These are phyloP conservation scores for Carabus problematicus DNA, from an alignment of 2,888 invertebrate species.

Conservation along the genomic window DNA sequence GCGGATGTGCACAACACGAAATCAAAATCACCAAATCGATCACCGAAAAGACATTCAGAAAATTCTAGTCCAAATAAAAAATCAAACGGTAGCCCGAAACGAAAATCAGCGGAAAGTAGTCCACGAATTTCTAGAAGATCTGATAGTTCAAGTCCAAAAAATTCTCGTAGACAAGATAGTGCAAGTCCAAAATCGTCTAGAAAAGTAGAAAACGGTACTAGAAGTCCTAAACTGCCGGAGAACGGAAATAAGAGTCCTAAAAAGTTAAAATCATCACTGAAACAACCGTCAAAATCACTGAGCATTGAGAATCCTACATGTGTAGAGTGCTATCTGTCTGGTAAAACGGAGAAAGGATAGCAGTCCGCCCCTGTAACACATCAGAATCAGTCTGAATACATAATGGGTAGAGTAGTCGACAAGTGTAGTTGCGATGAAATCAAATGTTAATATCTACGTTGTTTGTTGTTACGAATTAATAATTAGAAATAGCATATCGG, in stretches of 20 bases:
- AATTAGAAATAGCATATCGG: slow-evolving; percentile 42
- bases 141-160: slow-evolving; percentile 44
- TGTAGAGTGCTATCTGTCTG: slow-evolving; percentile 75
- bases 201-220: slow-evolving; percentile 41
- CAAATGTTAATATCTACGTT: slow-evolving; percentile 50
- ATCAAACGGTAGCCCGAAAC: slow-evolving; percentile 42
- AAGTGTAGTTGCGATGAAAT: slow-evolving; percentile 54
- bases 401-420: slow-evolving; percentile 44
- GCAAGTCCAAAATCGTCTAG: slow-evolving; percentile 46
- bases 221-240: slow-evolving; percentile 39
- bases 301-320: slow-evolving; percentile 75
- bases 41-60: slow-evolving; percentile 50
- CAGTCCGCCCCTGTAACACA: slow-evolving; percentile 48
- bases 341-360: slow-evolving; percentile 62
- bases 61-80: slow-evolving; percentile 46
- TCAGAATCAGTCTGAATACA: slow-evolving; percentile 42
- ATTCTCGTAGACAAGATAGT: slow-evolving; percentile 47
- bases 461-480: slow-evolving; percentile 38
- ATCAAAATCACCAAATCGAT: slow-evolving; percentile 52
- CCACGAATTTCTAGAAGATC: slow-evolving; percentile 27
- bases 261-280: slow-evolving; percentile 53
- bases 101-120: slow-evolving; percentile 31
- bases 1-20: slow-evolving; percentile 55
- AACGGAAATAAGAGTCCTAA: slow-evolving; percentile 41
- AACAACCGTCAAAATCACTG: slow-evolving; percentile 61